These are phyloP conservation scores for Telenomus remus DNA, from an alignment of 1,140 invertebrate genomes.

Conservation along the genomic window DNA sequence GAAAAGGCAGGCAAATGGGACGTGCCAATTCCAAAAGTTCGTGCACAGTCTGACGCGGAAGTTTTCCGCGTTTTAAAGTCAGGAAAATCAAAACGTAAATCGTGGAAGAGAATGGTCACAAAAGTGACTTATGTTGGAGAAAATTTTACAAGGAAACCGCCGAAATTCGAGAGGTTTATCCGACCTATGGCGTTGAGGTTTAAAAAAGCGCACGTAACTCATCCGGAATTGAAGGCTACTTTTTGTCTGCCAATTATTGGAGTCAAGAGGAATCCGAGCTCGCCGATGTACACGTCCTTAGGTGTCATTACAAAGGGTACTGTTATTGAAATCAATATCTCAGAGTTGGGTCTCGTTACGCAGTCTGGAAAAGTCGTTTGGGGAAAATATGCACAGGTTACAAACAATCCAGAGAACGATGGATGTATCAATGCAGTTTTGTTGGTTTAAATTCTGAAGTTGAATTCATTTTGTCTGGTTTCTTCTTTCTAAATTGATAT, in stretches of 20 bases:
- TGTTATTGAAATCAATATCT: constrained; percentile 98
- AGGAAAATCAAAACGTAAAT: constrained; percentile 96
- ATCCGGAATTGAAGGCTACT: constrained; percentile 99
- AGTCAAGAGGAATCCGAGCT: constrained; percentile 99
- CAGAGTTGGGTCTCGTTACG: constrained; percentile 98
- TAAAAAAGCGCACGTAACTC: constrained; percentile 98
- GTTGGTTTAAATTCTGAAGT: constrained; percentile 83
- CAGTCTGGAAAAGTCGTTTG: constrained; percentile 99
- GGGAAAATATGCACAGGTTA: constrained; percentile 99
- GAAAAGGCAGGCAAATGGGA: constrained; percentile 99
- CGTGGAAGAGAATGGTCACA: constrained; percentile 99
- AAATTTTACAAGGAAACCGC: constrained; percentile 98
- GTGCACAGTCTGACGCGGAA: constrained; percentile 97
- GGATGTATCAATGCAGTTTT: constrained; percentile 99
- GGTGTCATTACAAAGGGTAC: constrained; percentile 99
- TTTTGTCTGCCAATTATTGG: constrained; percentile 98
- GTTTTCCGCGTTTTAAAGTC: constrained; percentile 96
- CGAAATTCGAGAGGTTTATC: constrained; percentile 99
- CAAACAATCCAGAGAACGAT: constrained; percentile 99
- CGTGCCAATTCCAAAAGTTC: constrained; percentile 98
- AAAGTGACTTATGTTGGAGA: constrained; percentile 99
- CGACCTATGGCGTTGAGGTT: constrained; percentile 97
- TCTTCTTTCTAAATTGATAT: neutral
- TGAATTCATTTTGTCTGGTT: neutral
- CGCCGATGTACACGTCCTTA: constrained; percentile 95